Base-by-base conservation (phyloP, 2,797 vertebrate genomes). In the Clangula hyemalis region DNA sequence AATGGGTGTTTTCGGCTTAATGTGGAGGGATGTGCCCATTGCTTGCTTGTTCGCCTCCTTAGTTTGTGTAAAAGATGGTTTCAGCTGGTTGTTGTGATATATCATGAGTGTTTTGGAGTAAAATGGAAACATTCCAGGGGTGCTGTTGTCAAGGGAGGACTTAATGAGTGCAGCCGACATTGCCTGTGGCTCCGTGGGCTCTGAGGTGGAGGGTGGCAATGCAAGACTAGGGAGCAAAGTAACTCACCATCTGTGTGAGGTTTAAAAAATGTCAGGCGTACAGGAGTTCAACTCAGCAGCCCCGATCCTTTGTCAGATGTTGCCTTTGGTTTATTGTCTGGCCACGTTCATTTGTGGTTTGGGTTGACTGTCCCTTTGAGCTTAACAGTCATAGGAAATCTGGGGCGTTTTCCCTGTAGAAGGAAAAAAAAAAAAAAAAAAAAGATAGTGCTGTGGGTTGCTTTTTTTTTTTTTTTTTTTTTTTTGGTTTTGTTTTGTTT, bases 121-220 rank as follows among this genome's bases (percentile, higher is more conserved):
- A 71, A 81, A 65, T 16, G 51, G 71, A 65, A 58, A 53, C 64
- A 45, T 70, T 14, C 8, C 1, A 27, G 5, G 2, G 68, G 24
- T 13, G 15, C 38, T 11, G 36, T 18, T 58, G 9, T 51, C 4
- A 3, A 3, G 14, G 15, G 25, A 27, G 56, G 66, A 20, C 24
- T 57, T 57, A 1, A 0, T 22, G 24, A 21, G 27, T 0, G 13
- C 19, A 3, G 28, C 28, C 39, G 56, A n/a, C n/a, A n/a, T 7
- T 24, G 18, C 58, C 39, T 43, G 74, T 38, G 27, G 71, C 58
- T 77, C 64, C 32, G 18, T 14, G 28, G 60, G 53, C 45, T 30
- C 47, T 2, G 0, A 17, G 36, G 43, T 4, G 32, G 32, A 43
- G 14, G 27, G 30, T 41, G 62, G 49, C 30, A 20, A 20, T 6